Evolutionary conservation across 1,140 invertebrate genomes (phyloP), one percentile per base, ranked within the genome.

Genomic region (Diploscapter pachys): DNA sequence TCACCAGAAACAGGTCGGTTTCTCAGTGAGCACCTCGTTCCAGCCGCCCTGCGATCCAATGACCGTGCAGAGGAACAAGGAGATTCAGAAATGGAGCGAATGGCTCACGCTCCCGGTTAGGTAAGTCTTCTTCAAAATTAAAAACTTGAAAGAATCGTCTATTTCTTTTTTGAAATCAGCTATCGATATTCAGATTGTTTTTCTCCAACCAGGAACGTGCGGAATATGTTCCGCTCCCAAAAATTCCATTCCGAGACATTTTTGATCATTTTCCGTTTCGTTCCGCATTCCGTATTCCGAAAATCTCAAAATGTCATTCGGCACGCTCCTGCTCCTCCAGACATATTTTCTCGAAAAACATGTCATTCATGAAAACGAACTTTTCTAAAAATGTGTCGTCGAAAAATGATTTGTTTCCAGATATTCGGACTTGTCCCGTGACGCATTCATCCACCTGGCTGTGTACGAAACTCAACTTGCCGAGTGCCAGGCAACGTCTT

Each of bases 71-170:
- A 51, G 72, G 11, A 31, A 61, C 5, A 71, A 72, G 31, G n/a
- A 72, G 3, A 69, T 86, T 5, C 83, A 77, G 67, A 93, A 93
- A 86, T 99, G 96, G 96, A 96, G 98, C 87, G 95, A 99, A 88
- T 99, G 96, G 95, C 88, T 99, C 5, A 91, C 90, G 4, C 86
- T 99, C 72, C 96, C 96, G 2, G 88, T 99, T 6, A 91, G 91
- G 82, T 97, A 4, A 72, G 69, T 71, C 48, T 13, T 6, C 9
- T 9, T 49, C 9, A 65, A 49, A 65, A 48, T 9, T 11, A 48
- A 54, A 68, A 9, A 53, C 66, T 51, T 53, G 56, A 53, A 50
- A 31, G 31, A 31, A 31, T 31, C 31, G 31, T 31, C 31, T 31
- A 31, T 31, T 31, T 1, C 31, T 31, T 31, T 31, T 31, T 31